Conservation (phyloP, 2,888 invertebrate species). For the Melanotus villosus region DNA sequence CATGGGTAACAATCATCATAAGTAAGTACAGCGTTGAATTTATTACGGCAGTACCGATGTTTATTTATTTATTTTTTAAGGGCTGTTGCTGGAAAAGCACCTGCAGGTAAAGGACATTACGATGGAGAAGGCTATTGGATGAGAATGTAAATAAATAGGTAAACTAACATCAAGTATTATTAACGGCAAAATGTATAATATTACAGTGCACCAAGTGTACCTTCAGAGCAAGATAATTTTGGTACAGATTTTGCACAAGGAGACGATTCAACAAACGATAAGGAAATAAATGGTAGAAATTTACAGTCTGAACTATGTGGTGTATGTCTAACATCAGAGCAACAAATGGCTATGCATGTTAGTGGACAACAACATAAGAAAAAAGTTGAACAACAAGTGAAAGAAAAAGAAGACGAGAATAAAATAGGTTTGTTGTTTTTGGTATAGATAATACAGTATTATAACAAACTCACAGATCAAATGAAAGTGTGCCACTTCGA, state of each 20-base stretch:
- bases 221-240: conserved; percentile 55
- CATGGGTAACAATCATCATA: conserved; percentile 73
- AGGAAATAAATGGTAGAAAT: neutral
- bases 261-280: neutral
- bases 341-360: conserved; percentile 75
- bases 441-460: too few species aligned
- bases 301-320: conserved; percentile 63
- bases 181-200: neutral
- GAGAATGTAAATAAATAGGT: conserved; percentile 47
- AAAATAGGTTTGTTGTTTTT: conserved; percentile 4
- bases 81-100: conserved; percentile 61
- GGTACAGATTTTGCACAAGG: conserved; percentile 51
- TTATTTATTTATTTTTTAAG: conserved; percentile 49
- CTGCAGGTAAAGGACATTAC: conserved; percentile 68
- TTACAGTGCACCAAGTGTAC: neutral
- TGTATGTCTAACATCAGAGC: conserved; percentile 72
- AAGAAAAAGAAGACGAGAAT: conserved; percentile 54
- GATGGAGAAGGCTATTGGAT: conserved; percentile 69
- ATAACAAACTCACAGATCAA: too few species aligned
- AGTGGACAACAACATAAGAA: conserved; percentile 73
- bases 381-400: conserved; percentile 66
- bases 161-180: neutral
- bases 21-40: conserved; percentile 61
- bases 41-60: neutral
- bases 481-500: too few species aligned